Conservation (phyloP, 2,888 invertebrate genomes). For the Drosophila crucigera region DNA sequence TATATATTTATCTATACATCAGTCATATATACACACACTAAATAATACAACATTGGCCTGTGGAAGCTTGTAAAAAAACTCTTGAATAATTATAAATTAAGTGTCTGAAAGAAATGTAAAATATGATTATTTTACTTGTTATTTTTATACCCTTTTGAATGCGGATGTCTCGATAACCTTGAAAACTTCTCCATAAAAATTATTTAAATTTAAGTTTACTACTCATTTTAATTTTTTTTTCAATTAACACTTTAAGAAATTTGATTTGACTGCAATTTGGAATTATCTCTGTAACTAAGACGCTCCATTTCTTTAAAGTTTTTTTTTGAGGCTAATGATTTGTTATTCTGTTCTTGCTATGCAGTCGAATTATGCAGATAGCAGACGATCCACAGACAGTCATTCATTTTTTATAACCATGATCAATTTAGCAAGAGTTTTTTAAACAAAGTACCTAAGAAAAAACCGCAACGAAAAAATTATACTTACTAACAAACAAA, state of each 20-base stretch:
- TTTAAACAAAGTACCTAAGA: not conserved
- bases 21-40: not conserved
- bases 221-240: not conserved
- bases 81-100: conserved; percentile 5
- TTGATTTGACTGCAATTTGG: not conserved
- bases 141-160: not conserved
- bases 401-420: not conserved
- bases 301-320: not conserved
- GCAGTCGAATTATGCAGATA: not conserved
- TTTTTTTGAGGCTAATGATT: not conserved
- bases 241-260: not conserved
- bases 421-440: conserved; percentile 31
- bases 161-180: not conserved
- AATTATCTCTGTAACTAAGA: not conserved
- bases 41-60: conserved; percentile 1
- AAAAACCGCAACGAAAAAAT: not conserved
- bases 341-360: not conserved
- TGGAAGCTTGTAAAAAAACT: conserved; percentile 25
- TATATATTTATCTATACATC: conserved; percentile 7
- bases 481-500: conserved; percentile 41
- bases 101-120: not conserved
- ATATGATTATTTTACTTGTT: not conserved
- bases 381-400: not conserved
- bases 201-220: not conserved
- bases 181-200: not conserved